Conservation (phyloP, 2,797 vertebrate species). For the Bradypus variegatus region DNA sequence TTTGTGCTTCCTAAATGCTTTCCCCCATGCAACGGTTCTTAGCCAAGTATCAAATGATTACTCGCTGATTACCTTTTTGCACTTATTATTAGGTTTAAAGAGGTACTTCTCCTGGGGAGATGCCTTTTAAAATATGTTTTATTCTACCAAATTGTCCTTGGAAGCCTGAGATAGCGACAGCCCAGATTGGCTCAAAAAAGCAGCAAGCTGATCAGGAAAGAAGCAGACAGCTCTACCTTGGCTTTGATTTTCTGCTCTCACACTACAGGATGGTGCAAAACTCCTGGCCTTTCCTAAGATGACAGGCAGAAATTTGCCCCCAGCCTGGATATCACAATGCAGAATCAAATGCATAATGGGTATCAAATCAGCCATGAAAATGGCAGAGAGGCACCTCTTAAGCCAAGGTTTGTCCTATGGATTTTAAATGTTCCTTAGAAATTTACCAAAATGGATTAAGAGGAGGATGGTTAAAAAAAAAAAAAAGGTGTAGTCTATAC, state of each 20-base stretch:
- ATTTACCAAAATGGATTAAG: slow-evolving; percentile 46
- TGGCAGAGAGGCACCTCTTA: slow-evolving; percentile 35
- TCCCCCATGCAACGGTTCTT: slow-evolving; percentile 21
- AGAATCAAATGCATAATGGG: neutral
- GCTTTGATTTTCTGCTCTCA: slow-evolving; percentile 59
- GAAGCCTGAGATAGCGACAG: slow-evolving; percentile 24
- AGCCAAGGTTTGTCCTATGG: neutral
- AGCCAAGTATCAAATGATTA: slow-evolving; percentile 47
- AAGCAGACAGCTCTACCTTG: neutral
- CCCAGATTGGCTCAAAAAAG: slow-evolving; percentile 28
- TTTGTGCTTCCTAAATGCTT: slow-evolving; percentile 42
- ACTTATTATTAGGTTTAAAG: neutral
- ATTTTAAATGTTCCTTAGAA: slow-evolving; percentile 13
- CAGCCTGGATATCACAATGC: neutral
- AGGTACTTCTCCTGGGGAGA: neutral
- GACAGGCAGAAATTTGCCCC: slow-evolving; percentile 71
- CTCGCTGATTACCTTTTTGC: slow-evolving; percentile 20
- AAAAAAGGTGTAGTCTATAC: neutral
- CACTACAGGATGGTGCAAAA: slow-evolving; percentile 54
- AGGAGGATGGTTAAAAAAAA: slow-evolving; percentile 2
- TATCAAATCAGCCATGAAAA: neutral
- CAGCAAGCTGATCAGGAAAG: slow-evolving; percentile 32
- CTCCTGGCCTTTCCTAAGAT: slow-evolving; percentile 60
- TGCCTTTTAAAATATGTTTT: slow-evolving; percentile 27
- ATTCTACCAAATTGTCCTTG: slow-evolving; percentile 36